Evolutionary conservation across 2,888 invertebrate genomes (phyloP).

Genomic region (Cantharis flavilabris): DNA sequence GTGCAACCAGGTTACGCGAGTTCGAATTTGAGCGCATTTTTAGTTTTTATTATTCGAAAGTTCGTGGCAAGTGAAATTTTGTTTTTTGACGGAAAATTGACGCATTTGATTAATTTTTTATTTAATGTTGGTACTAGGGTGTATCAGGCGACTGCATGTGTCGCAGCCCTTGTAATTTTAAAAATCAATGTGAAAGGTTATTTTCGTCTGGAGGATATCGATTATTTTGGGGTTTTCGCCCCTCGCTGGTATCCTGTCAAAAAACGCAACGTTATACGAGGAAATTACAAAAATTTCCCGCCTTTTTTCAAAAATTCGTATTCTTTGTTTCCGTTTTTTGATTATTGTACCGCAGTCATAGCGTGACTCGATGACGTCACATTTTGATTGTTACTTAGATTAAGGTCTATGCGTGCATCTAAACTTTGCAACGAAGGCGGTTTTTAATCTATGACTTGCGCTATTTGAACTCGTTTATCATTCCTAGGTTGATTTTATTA

Average conservation of each 20-base stretch:
- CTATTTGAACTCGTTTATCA: constrained; percentile 24
- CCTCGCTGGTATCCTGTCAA: not conserved
- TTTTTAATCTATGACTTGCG: constrained; percentile 46
- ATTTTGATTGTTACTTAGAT: constrained; percentile 49
- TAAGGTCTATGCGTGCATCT: constrained; percentile 46
- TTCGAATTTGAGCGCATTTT: constrained; percentile 8
- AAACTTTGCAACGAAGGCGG: constrained; percentile 44
- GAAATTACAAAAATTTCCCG: not conserved
- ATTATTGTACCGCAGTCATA: constrained; percentile 42
- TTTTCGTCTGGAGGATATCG: constrained; percentile 47
- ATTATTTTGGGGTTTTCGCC: constrained; percentile 27
- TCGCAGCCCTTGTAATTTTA: constrained; percentile 21
- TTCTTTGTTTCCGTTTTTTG: not conserved
- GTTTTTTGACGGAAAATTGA: not conserved
- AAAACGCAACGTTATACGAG: not conserved
- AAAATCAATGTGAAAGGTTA: constrained; percentile 53
- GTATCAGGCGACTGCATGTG: not conserved
- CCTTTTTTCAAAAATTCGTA: not conserved
- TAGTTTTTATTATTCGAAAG: not conserved
- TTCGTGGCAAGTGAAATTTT: not conserved
- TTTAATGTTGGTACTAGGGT: not conserved
- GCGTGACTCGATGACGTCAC: constrained; percentile 51
- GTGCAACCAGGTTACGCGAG: not conserved
- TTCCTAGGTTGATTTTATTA: constrained; percentile 7
- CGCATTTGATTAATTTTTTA: not conserved